These are phyloP conservation scores for Apodemia hepburni DNA, from an alignment of 2,888 invertebrate species.

Conservation along the genomic window DNA sequence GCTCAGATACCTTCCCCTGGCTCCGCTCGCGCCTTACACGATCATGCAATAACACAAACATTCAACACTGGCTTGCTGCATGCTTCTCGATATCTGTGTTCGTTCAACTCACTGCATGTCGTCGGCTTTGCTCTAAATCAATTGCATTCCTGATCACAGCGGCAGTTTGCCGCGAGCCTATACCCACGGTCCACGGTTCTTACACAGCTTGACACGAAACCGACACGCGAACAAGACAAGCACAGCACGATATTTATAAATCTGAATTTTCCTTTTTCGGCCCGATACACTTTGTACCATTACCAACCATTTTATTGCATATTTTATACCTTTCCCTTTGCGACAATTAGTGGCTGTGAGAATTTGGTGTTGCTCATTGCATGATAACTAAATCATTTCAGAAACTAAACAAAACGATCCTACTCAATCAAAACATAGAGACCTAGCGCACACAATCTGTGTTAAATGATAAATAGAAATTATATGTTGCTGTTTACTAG, in stretches of 20 bases:
- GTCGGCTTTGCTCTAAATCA: slow-evolving; percentile 65
- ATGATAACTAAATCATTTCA: slow-evolving; percentile 61
- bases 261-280: slow-evolving; percentile 51
- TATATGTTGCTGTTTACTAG: slow-evolving; percentile 11
- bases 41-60: slow-evolving; percentile 49
- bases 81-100: slow-evolving; percentile 58
- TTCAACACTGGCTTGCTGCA: slow-evolving; percentile 68
- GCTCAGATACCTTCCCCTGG: slow-evolving; percentile 63
- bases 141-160: slow-evolving; percentile 80
- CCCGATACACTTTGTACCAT: slow-evolving; percentile 67
- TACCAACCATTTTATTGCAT: slow-evolving; percentile 70
- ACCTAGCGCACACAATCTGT: slow-evolving; percentile 56
- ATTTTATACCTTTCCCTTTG: slow-evolving; percentile 80
- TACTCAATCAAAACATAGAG: slow-evolving; percentile 43
- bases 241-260: slow-evolving; percentile 62
- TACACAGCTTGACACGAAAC: slow-evolving; percentile 74
- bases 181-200: slow-evolving; percentile 46
- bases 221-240: slow-evolving; percentile 72
- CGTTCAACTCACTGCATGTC: slow-evolving; percentile 70
- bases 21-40: slow-evolving; percentile 77
- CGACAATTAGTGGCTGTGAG: slow-evolving; percentile 65
- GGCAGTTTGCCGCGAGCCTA: slow-evolving; percentile 51
- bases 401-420: slow-evolving; percentile 47
- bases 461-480: not conserved
- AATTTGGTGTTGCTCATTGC: slow-evolving; percentile 73